Evolutionary conservation across 2,888 invertebrate genomes (phyloP).

Genomic region (Ceriagrion tenellum): DNA sequence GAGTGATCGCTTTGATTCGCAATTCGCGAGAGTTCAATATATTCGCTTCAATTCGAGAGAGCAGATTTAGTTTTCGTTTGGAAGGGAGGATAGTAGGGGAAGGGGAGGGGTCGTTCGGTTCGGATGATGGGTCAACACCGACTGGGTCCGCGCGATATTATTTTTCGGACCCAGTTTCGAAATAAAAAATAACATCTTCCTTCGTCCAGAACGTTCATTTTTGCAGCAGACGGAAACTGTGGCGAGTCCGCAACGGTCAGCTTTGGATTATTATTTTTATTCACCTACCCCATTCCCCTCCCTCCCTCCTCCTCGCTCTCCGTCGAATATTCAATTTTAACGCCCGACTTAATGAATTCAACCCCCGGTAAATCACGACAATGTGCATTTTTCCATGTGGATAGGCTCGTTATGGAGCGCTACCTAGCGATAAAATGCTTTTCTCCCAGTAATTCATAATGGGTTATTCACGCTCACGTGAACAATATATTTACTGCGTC

Average conservation of each 20-base stretch:
- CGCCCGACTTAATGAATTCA: slow-evolving; percentile 35
- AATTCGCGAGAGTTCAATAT: slow-evolving; percentile 23
- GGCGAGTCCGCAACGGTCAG: neutral
- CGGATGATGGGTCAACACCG: slow-evolving; percentile 50
- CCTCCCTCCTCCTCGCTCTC: neutral
- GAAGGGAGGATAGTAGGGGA: too few species aligned
- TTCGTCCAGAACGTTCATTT: neutral
- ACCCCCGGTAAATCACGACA: slow-evolving; percentile 28
- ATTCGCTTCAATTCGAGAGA: slow-evolving; percentile 47
- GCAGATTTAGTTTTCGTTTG: slow-evolving; percentile 34
- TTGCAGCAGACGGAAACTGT: slow-evolving; percentile 11
- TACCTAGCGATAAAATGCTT: neutral
- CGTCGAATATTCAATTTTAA: slow-evolving; percentile 31
- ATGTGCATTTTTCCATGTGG: slow-evolving; percentile 22
- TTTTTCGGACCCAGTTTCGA: neutral
- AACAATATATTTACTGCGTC: neutral
- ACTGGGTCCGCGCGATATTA: neutral
- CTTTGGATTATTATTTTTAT: neutral
- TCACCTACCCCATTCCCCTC: too few species aligned
- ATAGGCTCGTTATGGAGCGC: slow-evolving; percentile 17
- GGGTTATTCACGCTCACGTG: slow-evolving; percentile 25
- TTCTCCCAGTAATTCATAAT: slow-evolving; percentile 30
- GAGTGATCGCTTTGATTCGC: slow-evolving; percentile 61
- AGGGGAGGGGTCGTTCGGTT: neutral
- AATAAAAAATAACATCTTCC: neutral